Percentiles rank a stretch among this genome's conserved stretches.
These are phyloP conservation scores for Aepyceros melampus DNA, from an alignment of 2,113 vertebrate genomes.

Conservation along the genomic window DNA sequence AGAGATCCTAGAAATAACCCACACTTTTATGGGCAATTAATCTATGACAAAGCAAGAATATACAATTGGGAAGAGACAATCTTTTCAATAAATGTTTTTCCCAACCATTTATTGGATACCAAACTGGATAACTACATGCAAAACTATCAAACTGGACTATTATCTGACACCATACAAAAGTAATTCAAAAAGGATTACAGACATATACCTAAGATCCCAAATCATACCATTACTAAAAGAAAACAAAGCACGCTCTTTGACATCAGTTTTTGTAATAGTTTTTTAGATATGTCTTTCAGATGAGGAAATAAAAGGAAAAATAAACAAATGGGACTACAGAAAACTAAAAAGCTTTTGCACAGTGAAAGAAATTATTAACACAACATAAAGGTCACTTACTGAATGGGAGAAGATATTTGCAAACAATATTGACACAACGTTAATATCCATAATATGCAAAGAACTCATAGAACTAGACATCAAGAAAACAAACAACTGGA, in stretches of 20 bases:
- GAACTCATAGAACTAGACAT: background rate
- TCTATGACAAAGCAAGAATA: background rate
- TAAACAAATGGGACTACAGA: background rate
- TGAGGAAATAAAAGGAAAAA: background rate
- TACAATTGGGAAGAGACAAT: background rate
- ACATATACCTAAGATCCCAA: background rate
- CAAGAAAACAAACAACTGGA: background rate
- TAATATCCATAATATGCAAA: background rate
- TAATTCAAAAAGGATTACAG: background rate
- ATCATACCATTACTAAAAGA: background rate
- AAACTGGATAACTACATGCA: background rate
- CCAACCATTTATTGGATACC: too few species aligned
- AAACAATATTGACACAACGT: background rate
- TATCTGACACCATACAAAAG: background rate
- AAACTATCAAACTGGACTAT: background rate
- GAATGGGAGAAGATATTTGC: background rate
- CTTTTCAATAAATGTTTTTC: background rate
- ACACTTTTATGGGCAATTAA: background rate
- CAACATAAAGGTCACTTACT: background rate
- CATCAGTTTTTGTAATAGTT: background rate
- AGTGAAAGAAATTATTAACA: background rate
- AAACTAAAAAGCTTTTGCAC: background rate
- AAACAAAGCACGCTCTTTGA: background rate
- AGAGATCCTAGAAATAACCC: background rate
- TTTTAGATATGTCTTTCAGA: background rate